Percentiles rank a stretch among this genome's conserved stretches.
Conservation (phyloP, 1,140 invertebrate genomes). For the Pogonomyrmex californicus region DNA sequence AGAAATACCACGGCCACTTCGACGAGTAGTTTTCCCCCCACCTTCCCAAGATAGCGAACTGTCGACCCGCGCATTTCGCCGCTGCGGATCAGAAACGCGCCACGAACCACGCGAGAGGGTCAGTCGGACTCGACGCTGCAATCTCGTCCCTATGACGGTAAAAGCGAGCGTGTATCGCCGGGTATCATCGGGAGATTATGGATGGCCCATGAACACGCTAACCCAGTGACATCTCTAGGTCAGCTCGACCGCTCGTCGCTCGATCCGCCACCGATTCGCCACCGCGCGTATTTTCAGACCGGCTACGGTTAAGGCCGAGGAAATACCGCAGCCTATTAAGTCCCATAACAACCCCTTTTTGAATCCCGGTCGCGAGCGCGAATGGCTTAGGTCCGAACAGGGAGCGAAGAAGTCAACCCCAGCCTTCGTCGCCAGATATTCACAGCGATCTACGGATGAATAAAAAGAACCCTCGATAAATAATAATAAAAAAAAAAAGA, state of each 20-base stretch:
- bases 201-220: constrained; percentile 84
- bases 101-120: constrained; percentile 27
- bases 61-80: not conserved
- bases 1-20: not conserved
- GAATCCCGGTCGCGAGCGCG: not conserved
- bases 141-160: constrained; percentile 67
- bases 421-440: not conserved
- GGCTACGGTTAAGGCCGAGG: constrained; percentile 16
- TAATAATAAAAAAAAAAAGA: not conserved
- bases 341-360: not conserved
- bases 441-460: too few species aligned
- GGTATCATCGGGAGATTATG: constrained; percentile 78
- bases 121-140: constrained; percentile 44
- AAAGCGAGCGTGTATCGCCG: constrained; percentile 77
- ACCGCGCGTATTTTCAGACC: constrained; percentile 14
- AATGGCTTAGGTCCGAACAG: too few species aligned
- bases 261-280: not conserved
- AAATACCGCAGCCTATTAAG: not conserved
- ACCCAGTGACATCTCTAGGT: constrained; percentile 85
- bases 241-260: constrained; percentile 64
- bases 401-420: too few species aligned
- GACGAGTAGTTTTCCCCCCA: not conserved
- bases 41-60: too few species aligned
- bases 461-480: not conserved
- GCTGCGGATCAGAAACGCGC: constrained; percentile 31